These are phyloP conservation scores for Zele albiditarsus DNA, from an alignment of 2,888 invertebrate species.

Conservation along the genomic window DNA sequence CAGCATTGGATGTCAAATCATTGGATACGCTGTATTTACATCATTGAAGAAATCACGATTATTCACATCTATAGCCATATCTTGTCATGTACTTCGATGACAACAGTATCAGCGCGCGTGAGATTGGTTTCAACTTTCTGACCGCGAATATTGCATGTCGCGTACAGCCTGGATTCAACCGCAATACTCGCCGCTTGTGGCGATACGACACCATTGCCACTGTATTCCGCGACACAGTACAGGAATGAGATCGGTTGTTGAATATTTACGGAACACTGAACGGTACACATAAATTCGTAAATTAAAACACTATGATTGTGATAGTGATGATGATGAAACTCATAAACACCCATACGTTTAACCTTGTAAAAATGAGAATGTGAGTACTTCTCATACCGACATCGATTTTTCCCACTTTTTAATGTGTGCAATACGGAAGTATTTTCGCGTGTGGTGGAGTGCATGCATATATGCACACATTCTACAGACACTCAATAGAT, in stretches of 20 bases:
- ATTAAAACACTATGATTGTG: neutral
- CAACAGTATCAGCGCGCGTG: conserved; percentile 17
- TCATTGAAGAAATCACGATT: conserved; percentile 11
- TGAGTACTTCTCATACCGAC: neutral
- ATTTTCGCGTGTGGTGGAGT: neutral
- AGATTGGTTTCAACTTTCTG: conserved; percentile 53
- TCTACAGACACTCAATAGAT: neutral
- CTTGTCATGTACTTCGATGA: conserved; percentile 8
- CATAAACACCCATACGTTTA: neutral
- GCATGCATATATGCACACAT: neutral
- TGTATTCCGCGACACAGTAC: neutral
- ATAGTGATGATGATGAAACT: neutral
- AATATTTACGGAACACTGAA: neutral
- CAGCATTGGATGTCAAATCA: neutral
- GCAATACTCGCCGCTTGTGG: conserved; percentile 39
- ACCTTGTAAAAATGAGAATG: neutral
- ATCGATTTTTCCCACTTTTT: too few species aligned
- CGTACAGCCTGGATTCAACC: conserved; percentile 47
- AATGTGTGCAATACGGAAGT: neutral
- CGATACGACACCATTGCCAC: conserved; percentile 23
- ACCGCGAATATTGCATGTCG: conserved; percentile 54
- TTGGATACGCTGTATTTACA: conserved; percentile 8
- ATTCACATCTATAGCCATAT: neutral
- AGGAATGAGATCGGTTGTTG: neutral
- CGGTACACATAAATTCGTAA: neutral